phyloP scores from a whole-genome alignment of 1,140 invertebrate species.

The Listronotus bonariensis region DNA sequence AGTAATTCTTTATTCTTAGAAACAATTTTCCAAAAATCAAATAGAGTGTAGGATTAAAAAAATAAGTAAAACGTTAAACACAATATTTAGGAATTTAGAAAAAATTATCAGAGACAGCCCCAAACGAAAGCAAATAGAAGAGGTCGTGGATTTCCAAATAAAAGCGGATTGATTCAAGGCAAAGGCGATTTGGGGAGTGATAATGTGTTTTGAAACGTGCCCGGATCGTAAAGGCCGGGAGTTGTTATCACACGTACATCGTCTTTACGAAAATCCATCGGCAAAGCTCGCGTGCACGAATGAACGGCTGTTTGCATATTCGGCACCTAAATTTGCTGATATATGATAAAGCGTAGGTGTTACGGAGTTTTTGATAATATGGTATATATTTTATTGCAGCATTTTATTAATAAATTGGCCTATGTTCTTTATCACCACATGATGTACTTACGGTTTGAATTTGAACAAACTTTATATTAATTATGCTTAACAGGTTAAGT shows the following conservation, averaged over 20 bases:
- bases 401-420: background rate
- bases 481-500: no score
- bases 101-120: no score
- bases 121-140: background rate
- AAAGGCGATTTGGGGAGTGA: slow-evolving; percentile 33
- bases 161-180: slow-evolving; percentile 16
- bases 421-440: background rate
- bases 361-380: background rate
- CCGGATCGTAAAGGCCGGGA: slow-evolving; percentile 38
- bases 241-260: slow-evolving; percentile 53
- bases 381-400: background rate
- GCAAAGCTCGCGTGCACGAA: slow-evolving; percentile 46
- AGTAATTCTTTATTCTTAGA: no score
- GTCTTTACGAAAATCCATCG: slow-evolving; percentile 53
- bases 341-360: slow-evolving; percentile 16
- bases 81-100: no score
- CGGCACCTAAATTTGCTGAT: slow-evolving; percentile 41
- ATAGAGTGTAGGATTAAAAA: no score
- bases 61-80: no score
- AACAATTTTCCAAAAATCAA: no score
- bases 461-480: no score
- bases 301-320: slow-evolving; percentile 48
- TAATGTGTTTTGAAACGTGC: slow-evolving; percentile 40
- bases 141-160: slow-evolving; percentile 3
- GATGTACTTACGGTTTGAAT: no score